Percentiles rank a stretch among this genome's conserved stretches.
These are phyloP conservation scores for Acrossocheilus fasciatus DNA, from an alignment of 2,797 vertebrate genomes.

Conservation along the genomic window DNA sequence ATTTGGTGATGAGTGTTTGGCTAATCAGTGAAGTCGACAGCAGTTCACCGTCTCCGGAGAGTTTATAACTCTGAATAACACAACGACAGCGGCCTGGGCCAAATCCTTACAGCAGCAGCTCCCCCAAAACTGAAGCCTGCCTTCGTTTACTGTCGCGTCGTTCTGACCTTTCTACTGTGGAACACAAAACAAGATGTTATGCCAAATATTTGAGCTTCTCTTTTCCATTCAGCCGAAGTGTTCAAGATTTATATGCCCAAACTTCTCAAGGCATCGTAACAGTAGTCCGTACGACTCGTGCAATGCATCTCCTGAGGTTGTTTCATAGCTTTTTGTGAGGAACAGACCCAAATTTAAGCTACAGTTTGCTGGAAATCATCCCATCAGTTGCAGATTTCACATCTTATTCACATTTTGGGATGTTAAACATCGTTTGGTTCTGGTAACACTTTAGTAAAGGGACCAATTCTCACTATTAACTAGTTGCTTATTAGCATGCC, in stretches of 20 bases:
- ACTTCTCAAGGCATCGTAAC: background rate
- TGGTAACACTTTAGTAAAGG: too few species aligned
- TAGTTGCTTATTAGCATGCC: too few species aligned
- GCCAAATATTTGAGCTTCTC: background rate
- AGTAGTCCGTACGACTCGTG: background rate
- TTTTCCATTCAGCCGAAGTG: background rate
- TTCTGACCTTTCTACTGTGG: slow-evolving; percentile 8
- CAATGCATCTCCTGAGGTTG: background rate
- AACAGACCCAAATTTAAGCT: background rate
- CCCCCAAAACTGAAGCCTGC: background rate
- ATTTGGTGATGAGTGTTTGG: slow-evolving; percentile 76
- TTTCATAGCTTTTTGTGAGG: background rate
- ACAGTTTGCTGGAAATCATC: too few species aligned
- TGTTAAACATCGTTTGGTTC: background rate
- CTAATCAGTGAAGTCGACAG: slow-evolving; percentile 71
- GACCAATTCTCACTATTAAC: too few species aligned
- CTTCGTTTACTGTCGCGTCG: background rate
- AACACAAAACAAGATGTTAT: background rate
- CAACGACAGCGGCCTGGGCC: background rate
- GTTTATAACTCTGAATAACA: slow-evolving; percentile 8
- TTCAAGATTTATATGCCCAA: background rate
- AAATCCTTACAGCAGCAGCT: background rate
- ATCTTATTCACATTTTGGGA: background rate
- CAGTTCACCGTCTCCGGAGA: slow-evolving; percentile 66
- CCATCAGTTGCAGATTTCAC: background rate